Percentiles rank a stretch among this genome's conserved stretches.
Conservation (phyloP, 2,113 vertebrate species). For the Crotophaga sulcirostris region DNA sequence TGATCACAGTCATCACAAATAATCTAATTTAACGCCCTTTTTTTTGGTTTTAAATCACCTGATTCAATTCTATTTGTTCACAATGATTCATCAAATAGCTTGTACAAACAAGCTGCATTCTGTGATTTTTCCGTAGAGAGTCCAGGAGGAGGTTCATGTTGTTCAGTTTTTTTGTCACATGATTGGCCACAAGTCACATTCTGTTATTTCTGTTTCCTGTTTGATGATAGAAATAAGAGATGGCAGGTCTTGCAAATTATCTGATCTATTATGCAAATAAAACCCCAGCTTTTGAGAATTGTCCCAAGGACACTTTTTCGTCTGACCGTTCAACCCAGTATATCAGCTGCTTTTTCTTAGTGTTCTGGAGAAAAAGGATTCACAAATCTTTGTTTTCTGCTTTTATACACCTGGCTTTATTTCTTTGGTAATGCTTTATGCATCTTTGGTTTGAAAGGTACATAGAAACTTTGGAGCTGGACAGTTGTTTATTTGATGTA, state of each 20-base stretch:
- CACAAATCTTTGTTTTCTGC: background rate
- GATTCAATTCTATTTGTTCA: background rate
- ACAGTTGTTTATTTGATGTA: background rate
- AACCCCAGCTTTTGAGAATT: background rate
- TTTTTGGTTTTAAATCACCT: background rate
- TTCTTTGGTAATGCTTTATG: background rate
- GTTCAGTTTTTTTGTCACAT: background rate
- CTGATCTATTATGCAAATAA: slow-evolving; percentile 16
- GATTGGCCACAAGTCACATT: background rate
- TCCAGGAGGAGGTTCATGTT: background rate
- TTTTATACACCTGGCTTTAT: background rate
- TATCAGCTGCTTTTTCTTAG: background rate
- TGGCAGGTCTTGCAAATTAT: background rate
- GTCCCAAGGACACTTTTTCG: background rate
- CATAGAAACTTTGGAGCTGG: background rate
- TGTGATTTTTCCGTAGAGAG: background rate
- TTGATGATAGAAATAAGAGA: background rate
- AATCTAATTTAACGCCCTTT: background rate
- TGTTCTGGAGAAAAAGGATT: background rate
- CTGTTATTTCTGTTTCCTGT: slow-evolving; percentile 45
- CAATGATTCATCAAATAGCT: background rate
- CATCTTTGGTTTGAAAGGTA: background rate
- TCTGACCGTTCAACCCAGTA: background rate
- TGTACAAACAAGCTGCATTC: background rate
- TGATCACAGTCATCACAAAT: background rate